Evolutionary conservation across 2,797 vertebrate genomes (phyloP).

Genomic region (Telmatherina bonti): DNA sequence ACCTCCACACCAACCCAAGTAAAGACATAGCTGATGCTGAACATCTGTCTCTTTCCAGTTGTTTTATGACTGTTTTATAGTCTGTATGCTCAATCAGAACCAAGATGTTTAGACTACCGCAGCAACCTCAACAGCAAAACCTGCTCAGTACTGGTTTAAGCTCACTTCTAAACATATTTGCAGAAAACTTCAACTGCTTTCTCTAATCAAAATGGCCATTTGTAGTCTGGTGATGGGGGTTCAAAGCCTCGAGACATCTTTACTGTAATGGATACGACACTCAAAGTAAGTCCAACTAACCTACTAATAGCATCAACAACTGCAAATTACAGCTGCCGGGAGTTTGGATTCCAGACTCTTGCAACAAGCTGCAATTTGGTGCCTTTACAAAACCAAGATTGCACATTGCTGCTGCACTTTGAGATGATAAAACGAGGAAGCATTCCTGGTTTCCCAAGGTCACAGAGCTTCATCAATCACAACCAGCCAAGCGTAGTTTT

Average conservation of each 20-base stretch:
- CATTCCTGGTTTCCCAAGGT: constrained; percentile 22
- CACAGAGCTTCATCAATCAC: constrained; percentile 28
- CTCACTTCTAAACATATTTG: too few species aligned
- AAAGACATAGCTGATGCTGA: constrained; percentile 44
- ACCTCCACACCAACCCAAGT: constrained; percentile 34
- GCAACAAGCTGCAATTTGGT: constrained; percentile 16
- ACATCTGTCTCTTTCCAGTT: background rate
- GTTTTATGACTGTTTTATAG: background rate
- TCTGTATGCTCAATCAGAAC: background rate
- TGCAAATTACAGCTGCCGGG: constrained; percentile 5
- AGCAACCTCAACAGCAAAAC: background rate
- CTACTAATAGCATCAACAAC: constrained; percentile 15
- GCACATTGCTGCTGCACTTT: background rate
- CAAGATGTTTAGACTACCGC: background rate
- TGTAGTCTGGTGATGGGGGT: too few species aligned
- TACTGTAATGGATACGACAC: constrained; percentile 16
- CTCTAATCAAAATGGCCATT: background rate
- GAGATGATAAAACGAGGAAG: background rate
- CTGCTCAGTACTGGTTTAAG: too few species aligned
- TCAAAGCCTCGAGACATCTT: constrained; percentile 27
- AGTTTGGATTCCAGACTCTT: constrained; percentile 7
- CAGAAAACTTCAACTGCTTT: too few species aligned
- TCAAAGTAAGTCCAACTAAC: constrained; percentile 20
- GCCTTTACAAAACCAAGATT: constrained; percentile 4
- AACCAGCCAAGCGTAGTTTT: constrained; percentile 34